Conservation (phyloP, 2,797 vertebrate species). For the Argyrosomus regius region DNA sequence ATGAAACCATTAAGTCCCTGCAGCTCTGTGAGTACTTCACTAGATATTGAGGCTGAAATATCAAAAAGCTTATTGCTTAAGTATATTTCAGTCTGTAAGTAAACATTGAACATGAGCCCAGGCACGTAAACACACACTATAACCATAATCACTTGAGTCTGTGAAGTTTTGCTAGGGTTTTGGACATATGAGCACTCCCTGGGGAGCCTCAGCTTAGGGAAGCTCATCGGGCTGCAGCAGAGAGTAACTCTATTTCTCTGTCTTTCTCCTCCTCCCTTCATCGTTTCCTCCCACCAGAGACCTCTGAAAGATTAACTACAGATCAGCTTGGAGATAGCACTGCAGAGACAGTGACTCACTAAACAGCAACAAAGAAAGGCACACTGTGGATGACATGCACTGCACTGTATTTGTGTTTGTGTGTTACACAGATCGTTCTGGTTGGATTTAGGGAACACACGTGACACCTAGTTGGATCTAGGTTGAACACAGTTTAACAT, state of each 20-base stretch:
- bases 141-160: conserved; percentile 64
- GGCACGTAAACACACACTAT: conserved; percentile 49
- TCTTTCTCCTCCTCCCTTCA: conserved; percentile 58
- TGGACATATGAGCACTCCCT: conserved; percentile 68
- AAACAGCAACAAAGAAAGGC: conserved; percentile 49
- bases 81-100: conserved; percentile 50
- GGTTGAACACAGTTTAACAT: too few relatives aligned
- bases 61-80: conserved; percentile 34
- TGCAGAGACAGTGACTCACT: conserved; percentile 62
- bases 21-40: conserved; percentile 28
- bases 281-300: conserved; percentile 74
- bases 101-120: conserved; percentile 57
- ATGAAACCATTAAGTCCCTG: conserved; percentile 44
- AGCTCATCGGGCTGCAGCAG: conserved; percentile 64
- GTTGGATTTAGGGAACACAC: background rate
- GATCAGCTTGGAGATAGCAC: conserved; percentile 67
- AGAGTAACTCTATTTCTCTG: conserved; percentile 64
- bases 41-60: conserved; percentile 50
- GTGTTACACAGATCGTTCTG: background rate
- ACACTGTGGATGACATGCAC: conserved; percentile 14
- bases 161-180: conserved; percentile 60
- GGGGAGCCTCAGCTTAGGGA: conserved; percentile 55
- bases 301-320: conserved; percentile 71
- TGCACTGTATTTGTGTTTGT: conserved; percentile 14
- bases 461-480: too few relatives aligned